Evolutionary conservation across 1,140 invertebrate genomes (phyloP).

Genomic region (Periplaneta americana): DNA sequence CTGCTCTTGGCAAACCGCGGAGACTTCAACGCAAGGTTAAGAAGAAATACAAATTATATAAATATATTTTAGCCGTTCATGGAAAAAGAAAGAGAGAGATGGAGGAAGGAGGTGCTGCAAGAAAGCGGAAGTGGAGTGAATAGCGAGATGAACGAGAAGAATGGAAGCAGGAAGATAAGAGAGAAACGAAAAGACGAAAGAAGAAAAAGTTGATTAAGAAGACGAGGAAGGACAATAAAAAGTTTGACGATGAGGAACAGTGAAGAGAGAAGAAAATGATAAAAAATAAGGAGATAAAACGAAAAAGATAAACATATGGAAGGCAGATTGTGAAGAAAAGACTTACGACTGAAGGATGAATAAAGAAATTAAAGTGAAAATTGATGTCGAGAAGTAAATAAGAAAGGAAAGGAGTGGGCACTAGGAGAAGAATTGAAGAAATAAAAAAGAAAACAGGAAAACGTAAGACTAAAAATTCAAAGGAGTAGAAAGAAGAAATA

Average conservation of each 20-base stretch:
- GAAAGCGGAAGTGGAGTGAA: neutral
- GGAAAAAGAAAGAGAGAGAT: neutral
- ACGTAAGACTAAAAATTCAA: neutral
- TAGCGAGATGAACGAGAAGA: neutral
- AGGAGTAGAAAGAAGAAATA: neutral
- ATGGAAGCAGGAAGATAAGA: neutral
- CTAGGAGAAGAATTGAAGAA: neutral
- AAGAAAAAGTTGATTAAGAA: neutral
- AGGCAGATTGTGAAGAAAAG: neutral
- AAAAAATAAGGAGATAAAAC: neutral
- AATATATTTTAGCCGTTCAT: neutral
- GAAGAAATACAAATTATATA: too few relatives aligned
- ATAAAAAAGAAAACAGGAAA: neutral
- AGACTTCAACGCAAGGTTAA: too few relatives aligned
- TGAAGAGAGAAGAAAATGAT: too few relatives aligned
- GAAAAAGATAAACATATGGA: neutral
- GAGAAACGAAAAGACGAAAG: too few relatives aligned
- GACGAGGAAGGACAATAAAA: too few relatives aligned
- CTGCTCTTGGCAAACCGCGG: too few relatives aligned
- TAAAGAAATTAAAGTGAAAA: too few relatives aligned
- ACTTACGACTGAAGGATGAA: too few relatives aligned
- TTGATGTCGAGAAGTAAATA: too few relatives aligned
- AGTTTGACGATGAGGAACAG: too few relatives aligned
- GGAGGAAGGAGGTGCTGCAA: neutral
- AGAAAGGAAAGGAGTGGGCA: neutral